Percentiles rank a stretch among this genome's conserved stretches.
phyloP scores from a whole-genome alignment of 2,888 invertebrate species.

The Gordius sp. region DNA sequence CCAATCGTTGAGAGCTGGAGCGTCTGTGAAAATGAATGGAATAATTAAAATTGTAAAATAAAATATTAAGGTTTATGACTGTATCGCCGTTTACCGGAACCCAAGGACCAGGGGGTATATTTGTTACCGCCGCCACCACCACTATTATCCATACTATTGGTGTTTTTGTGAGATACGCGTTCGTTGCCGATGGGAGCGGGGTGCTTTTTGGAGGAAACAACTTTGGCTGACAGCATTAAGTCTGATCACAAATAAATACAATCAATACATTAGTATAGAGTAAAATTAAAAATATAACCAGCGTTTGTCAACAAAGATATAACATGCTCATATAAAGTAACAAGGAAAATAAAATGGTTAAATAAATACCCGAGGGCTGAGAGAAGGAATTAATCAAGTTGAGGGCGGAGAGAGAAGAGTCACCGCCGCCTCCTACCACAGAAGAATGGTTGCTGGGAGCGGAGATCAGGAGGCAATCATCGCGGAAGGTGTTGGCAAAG shows the following conservation, averaged over 20 bases:
- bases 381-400: background rate
- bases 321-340: background rate
- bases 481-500: background rate
- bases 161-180: background rate
- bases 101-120: constrained; percentile 11
- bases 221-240: too few relatives aligned
- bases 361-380: too few relatives aligned
- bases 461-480: constrained; percentile 4
- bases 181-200: constrained; percentile 10
- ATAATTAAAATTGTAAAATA: background rate
- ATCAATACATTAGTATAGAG: constrained; percentile 2
- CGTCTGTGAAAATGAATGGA: background rate
- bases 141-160: background rate
- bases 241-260: too few relatives aligned
- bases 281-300: constrained; percentile 7
- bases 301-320: background rate
- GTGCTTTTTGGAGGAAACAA: too few relatives aligned
- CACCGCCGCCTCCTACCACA: background rate
- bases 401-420: background rate
- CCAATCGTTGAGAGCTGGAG: background rate
- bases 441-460: constrained; percentile 10
- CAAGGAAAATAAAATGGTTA: too few relatives aligned
- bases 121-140: too few relatives aligned
- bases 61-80: too few relatives aligned
- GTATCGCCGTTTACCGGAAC: too few relatives aligned